Evolutionary conservation across 2,888 invertebrate species (phyloP), one percentile per base, ranked within the genome.

Genomic region (Didymodactylos carnosus): DNA sequence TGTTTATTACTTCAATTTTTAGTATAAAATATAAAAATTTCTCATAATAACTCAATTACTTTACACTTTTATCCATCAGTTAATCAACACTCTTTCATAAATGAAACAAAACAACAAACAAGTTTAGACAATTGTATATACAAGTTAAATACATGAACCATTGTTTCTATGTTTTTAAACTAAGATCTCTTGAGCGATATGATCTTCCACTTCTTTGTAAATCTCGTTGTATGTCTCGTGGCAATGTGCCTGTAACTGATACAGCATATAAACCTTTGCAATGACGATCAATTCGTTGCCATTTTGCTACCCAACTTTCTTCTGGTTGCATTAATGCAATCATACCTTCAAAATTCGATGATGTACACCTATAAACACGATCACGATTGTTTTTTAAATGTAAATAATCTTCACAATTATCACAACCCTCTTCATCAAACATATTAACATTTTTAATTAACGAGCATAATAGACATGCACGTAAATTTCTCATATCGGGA

Each of bases 221-320:
- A 83, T 94, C 94, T 78, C 94, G 86, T 41, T 93, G 88, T 13
- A 93, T 89, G 74, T 90, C 89, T 73, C 89, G 88, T 23, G 94
- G 94, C 69, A 95, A 86, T 76, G 91, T 87, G 7, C 95, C 95
- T 0, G 94, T 93, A 5, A 97, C 95, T 6, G 94, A 94, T 79
- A 97, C 90, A 1, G 95, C 95, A 84, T 97, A 97, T 25, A 94
- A 90, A 73, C 95, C 95, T 46, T 51, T 29, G 8, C 75, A 62
- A 10, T 27, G 40, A 16, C 53, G 76, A 77, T 79, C 87, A 81
- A 94, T 91, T 83, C 93, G 87, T 84, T 98, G 97, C 98, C 98
- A 99, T 84, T 95, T 97, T 79, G 92, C 92, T 2, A 98, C 98
- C 98, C 98, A 98, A 81, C 95, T 95, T 79, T 98, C 97, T 82